A percentile compares a stretch with the other conserved stretches of the same genome.
Evolutionary conservation across 2,797 vertebrate genomes (phyloP).

Genomic region (Liparis tanakae): DNA sequence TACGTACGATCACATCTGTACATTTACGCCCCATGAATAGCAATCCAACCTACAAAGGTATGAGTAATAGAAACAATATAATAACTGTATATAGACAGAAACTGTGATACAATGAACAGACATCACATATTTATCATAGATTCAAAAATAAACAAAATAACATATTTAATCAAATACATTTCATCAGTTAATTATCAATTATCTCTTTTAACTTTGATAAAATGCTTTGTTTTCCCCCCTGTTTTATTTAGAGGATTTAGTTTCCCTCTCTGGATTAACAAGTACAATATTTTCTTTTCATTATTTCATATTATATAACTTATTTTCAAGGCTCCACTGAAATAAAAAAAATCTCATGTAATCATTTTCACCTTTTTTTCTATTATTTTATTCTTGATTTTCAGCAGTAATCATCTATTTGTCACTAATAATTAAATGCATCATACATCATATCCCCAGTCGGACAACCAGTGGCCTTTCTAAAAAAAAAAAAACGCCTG

Average conservation of each 20-base stretch:
- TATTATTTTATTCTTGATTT: neutral
- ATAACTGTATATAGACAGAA: neutral
- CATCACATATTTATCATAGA: neutral
- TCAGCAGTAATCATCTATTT: neutral
- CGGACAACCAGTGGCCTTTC: constrained; percentile 23
- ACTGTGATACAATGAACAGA: neutral
- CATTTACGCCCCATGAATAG: neutral
- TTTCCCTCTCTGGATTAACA: neutral
- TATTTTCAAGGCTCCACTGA: neutral
- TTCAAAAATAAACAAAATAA: neutral
- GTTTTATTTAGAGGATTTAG: neutral
- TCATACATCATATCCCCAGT: constrained; percentile 21
- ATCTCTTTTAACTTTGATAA: neutral
- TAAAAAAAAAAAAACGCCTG: constrained; percentile 28
- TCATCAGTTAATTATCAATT: neutral
- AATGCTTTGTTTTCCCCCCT: neutral
- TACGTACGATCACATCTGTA: neutral
- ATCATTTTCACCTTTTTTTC: neutral
- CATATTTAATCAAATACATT: too few relatives aligned
- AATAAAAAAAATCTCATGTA: neutral
- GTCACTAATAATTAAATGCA: constrained; percentile 9
- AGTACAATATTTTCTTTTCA: neutral
- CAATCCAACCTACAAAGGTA: neutral
- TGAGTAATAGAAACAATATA: neutral
- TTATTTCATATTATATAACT: neutral